Evolutionary conservation across 2,113 vertebrate species (phyloP).

Genomic region (Ailurus styani): DNA sequence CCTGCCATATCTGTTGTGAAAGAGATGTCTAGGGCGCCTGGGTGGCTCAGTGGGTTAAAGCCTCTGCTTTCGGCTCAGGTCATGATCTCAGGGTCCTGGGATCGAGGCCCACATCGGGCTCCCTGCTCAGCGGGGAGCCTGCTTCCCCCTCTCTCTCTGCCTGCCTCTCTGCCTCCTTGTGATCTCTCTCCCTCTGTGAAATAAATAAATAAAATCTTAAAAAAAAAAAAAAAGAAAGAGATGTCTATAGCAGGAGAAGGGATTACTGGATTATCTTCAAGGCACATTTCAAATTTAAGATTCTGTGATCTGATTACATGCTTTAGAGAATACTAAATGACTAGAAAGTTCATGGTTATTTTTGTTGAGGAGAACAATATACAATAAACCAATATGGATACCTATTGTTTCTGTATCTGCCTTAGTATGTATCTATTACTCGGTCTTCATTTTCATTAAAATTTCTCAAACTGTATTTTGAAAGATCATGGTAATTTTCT

Average conservation of each 20-base stretch:
- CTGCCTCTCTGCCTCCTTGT: too few species aligned
- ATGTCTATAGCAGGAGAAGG: not conserved
- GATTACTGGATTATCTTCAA: not conserved
- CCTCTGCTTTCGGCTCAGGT: too few species aligned
- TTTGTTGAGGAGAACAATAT: not conserved
- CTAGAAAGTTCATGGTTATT: not conserved
- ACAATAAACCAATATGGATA: not conserved
- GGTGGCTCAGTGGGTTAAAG: too few species aligned
- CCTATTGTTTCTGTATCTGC: not conserved
- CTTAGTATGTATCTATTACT: not conserved
- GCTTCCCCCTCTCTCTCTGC: too few species aligned
- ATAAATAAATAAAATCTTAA: too few species aligned
- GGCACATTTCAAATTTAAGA: not conserved
- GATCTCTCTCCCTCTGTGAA: too few species aligned
- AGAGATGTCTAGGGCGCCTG: not conserved
- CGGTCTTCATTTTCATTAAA: not conserved
- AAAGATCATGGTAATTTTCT: not conserved
- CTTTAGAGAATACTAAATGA: not conserved
- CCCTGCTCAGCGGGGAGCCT: too few species aligned
- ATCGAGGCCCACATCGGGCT: too few species aligned
- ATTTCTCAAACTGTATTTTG: not conserved
- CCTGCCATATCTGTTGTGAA: not conserved
- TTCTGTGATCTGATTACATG: not conserved
- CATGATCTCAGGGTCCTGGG: too few species aligned
- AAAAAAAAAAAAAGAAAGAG: too few species aligned